Percentiles rank a stretch among this genome's conserved stretches.
Conservation (phyloP, 2,888 invertebrate species). For the Andricus quercusramuli region DNA sequence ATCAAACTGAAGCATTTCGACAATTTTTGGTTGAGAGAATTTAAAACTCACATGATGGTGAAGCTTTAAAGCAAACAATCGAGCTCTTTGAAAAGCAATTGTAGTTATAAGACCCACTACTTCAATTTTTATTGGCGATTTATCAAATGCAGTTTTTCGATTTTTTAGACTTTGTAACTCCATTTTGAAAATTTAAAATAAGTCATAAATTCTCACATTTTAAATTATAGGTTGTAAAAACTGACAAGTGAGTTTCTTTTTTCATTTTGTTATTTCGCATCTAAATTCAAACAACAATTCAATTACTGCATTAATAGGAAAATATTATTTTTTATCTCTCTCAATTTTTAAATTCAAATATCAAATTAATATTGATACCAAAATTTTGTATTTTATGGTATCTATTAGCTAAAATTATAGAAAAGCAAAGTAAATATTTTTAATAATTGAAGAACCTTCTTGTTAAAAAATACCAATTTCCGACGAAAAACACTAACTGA, state of each 20-base stretch:
- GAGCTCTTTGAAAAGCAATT: conserved; percentile 60
- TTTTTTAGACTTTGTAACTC: neutral
- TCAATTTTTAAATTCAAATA: no score
- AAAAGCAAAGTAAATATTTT: no score
- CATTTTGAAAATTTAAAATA: neutral
- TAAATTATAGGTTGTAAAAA: neutral
- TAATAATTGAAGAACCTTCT: no score
- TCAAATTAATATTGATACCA: no score
- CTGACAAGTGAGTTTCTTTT: neutral
- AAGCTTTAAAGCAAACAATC: conserved; percentile 58
- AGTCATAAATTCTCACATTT: neutral
- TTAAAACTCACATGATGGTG: conserved; percentile 56
- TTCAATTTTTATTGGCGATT: conserved; percentile 52
- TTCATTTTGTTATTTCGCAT: neutral
- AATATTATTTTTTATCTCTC: no score
- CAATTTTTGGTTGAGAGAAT: conserved; percentile 58
- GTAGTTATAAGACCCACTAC: conserved; percentile 59
- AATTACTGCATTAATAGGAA: no score
- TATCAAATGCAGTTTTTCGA: neutral
- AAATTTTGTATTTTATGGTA: no score
- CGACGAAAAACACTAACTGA: no score
- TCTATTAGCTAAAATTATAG: no score
- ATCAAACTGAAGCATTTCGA: conserved; percentile 71
- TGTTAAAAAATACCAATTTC: no score
- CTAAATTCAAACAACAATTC: no score